Evolutionary conservation across 2,888 invertebrate species (phyloP).

Genomic region (Villa cingulata): DNA sequence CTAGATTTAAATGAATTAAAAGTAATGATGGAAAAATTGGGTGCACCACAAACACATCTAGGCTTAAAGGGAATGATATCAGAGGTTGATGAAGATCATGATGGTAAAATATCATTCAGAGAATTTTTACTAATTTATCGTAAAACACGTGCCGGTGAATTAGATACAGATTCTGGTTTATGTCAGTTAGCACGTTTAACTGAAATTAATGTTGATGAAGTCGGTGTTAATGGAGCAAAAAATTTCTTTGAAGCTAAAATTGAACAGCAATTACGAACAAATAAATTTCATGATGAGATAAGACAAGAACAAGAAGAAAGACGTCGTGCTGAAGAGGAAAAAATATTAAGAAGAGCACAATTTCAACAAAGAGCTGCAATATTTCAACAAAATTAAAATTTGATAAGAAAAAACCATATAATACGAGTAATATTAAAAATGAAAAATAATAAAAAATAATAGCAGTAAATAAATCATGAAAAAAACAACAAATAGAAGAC

Average conservation of each 20-base stretch:
- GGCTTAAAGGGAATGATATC: conserved; percentile 90
- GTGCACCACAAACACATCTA: conserved; percentile 90
- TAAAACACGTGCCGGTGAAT: conserved; percentile 84
- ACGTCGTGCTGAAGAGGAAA: conserved; percentile 70
- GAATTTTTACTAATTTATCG: conserved; percentile 70
- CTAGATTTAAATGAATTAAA: conserved; percentile 83
- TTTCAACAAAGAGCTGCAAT: conserved; percentile 82
- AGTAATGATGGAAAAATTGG: conserved; percentile 91
- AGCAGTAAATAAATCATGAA: no score
- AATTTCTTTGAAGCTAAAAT: conserved; percentile 95
- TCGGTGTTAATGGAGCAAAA: conserved; percentile 89
- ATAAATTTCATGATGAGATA: conserved; percentile 87
- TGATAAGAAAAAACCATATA: no score
- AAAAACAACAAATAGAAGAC: no score
- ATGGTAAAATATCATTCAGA: conserved; percentile 78
- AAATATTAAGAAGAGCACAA: conserved; percentile 60
- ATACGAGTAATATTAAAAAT: no score
- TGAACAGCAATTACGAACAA: conserved; percentile 64
- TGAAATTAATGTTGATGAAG: conserved; percentile 86
- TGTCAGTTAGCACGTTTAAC: conserved; percentile 73
- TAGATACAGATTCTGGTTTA: conserved; percentile 74
- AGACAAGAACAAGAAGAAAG: conserved; percentile 83
- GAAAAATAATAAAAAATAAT: no score
- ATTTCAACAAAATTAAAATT: conserved; percentile 45
- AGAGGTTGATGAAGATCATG: conserved; percentile 77